phyloP scores from a whole-genome alignment of 23 tunicate genomes.

The Corella eumyota region DNA sequence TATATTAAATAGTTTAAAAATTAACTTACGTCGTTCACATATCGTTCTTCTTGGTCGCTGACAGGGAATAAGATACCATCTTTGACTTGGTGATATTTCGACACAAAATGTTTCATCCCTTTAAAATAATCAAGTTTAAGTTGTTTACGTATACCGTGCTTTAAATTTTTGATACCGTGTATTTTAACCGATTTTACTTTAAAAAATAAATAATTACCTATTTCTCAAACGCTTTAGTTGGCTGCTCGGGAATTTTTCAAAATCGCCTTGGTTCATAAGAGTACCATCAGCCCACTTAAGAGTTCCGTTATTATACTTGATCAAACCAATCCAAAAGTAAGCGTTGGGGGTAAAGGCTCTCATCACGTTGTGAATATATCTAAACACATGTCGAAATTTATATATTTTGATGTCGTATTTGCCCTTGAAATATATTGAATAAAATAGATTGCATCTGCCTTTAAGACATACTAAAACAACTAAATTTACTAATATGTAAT shows the following conservation, averaged over 20 bases:
- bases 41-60: slow-evolving; percentile 24
- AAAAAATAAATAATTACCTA: no score
- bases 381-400: no score
- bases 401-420: no score
- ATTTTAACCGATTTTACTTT: no score
- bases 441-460: no score
- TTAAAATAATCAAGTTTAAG: not conserved
- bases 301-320: slow-evolving; percentile 18
- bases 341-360: slow-evolving; percentile 18
- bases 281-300: slow-evolving; percentile 20
- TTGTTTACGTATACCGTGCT: no score
- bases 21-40: slow-evolving; percentile 24
- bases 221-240: slow-evolving; percentile 13
- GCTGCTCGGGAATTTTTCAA: slow-evolving; percentile 26
- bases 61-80: slow-evolving; percentile 31
- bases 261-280: slow-evolving; percentile 1
- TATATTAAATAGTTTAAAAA: not conserved
- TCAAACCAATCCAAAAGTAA: slow-evolving; percentile 38
- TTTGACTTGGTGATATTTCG: slow-evolving; percentile 19
- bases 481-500: no score
- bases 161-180: no score
- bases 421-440: no score
- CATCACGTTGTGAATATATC: slow-evolving; percentile 27
- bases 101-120: no score
- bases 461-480: no score